phyloP scores from a whole-genome alignment of 2,797 vertebrate genomes.

The Rhabdomys pumilio region DNA sequence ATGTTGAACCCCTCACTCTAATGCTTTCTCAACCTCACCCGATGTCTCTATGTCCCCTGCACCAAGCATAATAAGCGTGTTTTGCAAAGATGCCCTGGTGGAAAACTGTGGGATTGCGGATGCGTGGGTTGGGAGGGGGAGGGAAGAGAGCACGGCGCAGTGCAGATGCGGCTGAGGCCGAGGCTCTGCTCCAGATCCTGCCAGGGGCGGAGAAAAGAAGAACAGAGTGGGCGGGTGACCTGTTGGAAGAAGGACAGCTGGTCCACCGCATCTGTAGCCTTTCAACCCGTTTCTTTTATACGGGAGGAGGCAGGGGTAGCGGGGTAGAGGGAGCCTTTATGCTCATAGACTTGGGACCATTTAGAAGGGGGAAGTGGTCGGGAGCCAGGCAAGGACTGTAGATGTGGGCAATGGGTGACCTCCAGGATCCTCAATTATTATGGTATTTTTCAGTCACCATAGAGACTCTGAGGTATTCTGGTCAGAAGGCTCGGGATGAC shows the following conservation, averaged over 20 bases:
- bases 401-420: conserved; percentile 38
- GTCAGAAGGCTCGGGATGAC: background rate
- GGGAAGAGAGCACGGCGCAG: conserved; percentile 25
- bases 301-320: background rate
- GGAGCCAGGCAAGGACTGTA: conserved; percentile 46
- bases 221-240: conserved; percentile 65
- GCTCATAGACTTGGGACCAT: conserved; percentile 9
- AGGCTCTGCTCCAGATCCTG: background rate
- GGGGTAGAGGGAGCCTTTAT: background rate
- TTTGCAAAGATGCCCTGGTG: conserved; percentile 53
- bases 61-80: background rate
- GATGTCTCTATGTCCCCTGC: conserved; percentile 63
- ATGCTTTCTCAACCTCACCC: background rate
- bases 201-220: background rate
- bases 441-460: conserved; percentile 73
- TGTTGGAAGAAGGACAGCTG: conserved; percentile 27
- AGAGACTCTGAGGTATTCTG: conserved; percentile 72
- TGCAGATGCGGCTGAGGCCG: conserved; percentile 5
- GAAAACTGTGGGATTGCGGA: background rate
- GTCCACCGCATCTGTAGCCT: background rate
- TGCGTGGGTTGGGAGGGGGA: background rate
- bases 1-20: background rate
- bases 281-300: conserved; percentile 35
- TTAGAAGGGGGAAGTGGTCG: conserved; percentile 54
- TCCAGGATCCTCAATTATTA: conserved; percentile 35